Base-by-base conservation (phyloP, 1,140 invertebrate species). In the Drosophila nebulosa region DNA sequence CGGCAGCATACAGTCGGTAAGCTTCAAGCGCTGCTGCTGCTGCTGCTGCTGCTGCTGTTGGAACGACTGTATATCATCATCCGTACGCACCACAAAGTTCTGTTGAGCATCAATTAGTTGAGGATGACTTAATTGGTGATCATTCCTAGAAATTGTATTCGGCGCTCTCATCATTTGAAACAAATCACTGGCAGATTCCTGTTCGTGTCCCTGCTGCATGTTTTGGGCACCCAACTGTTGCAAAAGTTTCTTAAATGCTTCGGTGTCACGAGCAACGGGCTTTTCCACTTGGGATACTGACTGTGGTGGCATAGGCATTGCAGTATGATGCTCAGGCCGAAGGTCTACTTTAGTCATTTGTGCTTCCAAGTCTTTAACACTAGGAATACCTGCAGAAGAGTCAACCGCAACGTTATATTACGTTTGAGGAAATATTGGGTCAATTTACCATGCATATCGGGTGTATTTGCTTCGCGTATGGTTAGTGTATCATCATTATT, bases 271-370 rank as follows among this genome's bases (percentile, higher is more conserved):
- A 1, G 74, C 39, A n/a, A 69, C 50, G n/a, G 58, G 53, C 39
- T 74, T 85, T 10, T 86, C 69, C 4, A 30, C 12, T 32, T 67
- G 50, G 4, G 67, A 64, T 26, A 46, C 39, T 3, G 39, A 10
- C 16, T 46, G 39, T 3, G 16, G 16, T 9, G 26, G 42, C n/a
- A 71, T 52, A 46, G 35, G 36, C 26, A 46, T 56, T 12, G 32
- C 16, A 35, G 39, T 14, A 7, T 18, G 16, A 36, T 53, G 53
- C 14, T 80, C 74, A 5, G 64, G n/a, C 1, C 74, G 69, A 9
- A 86, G 64, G 42, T 88, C 67, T 5, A 86, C 74, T 52, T 86
- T 86, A 51, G 64, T 81, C 81, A 86, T 86, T 81, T 78, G 74
- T 30, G 81, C 81, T 64, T 86, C 81, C 24, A 86, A 69, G 39